Conservation (phyloP, 2,888 invertebrate genomes). For the Polymixis lichenea region DNA sequence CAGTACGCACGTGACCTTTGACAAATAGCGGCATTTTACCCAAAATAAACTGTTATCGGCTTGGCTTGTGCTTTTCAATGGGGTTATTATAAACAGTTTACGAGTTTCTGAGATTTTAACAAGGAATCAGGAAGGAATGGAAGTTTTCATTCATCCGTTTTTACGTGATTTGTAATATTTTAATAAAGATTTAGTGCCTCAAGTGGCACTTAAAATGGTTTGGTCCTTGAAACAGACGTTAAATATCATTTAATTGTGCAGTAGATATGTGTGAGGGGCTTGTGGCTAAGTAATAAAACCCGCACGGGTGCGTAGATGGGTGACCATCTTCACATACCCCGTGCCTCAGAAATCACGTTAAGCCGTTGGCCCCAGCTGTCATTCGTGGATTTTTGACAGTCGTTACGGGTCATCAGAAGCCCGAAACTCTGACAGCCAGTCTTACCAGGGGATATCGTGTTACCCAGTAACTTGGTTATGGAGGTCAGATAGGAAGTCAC, state of each 20-base stretch:
- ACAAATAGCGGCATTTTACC: slow-evolving; percentile 51
- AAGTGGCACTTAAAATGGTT: neutral
- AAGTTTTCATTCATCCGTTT: slow-evolving; percentile 4
- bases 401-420: no score
- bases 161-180: neutral
- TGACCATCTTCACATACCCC: no score
- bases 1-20: slow-evolving; percentile 60
- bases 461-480: no score
- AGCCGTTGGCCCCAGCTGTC: no score
- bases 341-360: no score
- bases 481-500: no score
- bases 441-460: no score
- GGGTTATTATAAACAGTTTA: slow-evolving; percentile 50
- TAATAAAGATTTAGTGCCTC: neutral
- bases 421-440: no score
- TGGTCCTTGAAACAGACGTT: neutral
- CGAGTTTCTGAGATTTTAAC: slow-evolving; percentile 37
- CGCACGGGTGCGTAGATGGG: no score
- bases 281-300: no score
- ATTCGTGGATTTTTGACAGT: no score
- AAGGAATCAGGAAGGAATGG: slow-evolving; percentile 14
- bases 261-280: neutral
- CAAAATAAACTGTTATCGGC: slow-evolving; percentile 50
- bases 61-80: slow-evolving; percentile 33
- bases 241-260: neutral